These are phyloP conservation scores for Linnaemya vulpina DNA, from an alignment of 2,888 invertebrate genomes.

Conservation along the genomic window DNA sequence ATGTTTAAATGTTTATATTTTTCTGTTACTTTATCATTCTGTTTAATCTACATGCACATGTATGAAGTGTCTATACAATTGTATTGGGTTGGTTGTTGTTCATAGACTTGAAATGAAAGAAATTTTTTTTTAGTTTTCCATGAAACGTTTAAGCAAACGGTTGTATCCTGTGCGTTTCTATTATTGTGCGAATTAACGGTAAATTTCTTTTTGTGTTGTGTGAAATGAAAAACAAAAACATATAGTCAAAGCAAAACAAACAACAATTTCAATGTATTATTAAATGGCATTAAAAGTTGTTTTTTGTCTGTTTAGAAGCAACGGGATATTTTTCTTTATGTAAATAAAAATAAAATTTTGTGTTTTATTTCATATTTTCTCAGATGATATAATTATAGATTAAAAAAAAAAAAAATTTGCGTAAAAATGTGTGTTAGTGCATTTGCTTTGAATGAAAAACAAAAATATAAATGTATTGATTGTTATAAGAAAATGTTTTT, in stretches of 20 bases:
- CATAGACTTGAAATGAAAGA: slow-evolving; percentile 4
- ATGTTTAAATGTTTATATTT: slow-evolving; percentile 14
- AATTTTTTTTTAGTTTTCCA: slow-evolving; percentile 65
- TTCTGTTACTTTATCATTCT: slow-evolving; percentile 8
- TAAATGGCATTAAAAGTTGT: not conserved
- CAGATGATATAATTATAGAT: not conserved
- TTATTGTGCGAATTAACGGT: slow-evolving; percentile 31
- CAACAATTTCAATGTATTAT: slow-evolving; percentile 21
- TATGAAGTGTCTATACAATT: not conserved
- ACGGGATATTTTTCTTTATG: not conserved
- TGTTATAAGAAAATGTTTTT: not conserved
- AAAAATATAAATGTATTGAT: slow-evolving; percentile 17
- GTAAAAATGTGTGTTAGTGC: not conserved
- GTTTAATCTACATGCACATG: not conserved
- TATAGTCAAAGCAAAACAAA: not conserved
- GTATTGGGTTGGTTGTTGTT: slow-evolving; percentile 27
- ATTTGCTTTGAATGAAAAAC: not conserved
- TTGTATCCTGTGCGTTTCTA: slow-evolving; percentile 8
- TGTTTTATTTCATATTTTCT: not conserved
- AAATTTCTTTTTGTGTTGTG: not conserved
- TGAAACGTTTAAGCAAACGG: slow-evolving; percentile 54
- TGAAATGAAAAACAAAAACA: not conserved
- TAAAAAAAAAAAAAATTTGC: slow-evolving; percentile 1
- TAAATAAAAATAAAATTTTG: slow-evolving; percentile 5
- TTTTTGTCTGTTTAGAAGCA: slow-evolving; percentile 2